phyloP scores from a whole-genome alignment of 2,797 vertebrate genomes.

The Micropoecilia bifurca region DNA sequence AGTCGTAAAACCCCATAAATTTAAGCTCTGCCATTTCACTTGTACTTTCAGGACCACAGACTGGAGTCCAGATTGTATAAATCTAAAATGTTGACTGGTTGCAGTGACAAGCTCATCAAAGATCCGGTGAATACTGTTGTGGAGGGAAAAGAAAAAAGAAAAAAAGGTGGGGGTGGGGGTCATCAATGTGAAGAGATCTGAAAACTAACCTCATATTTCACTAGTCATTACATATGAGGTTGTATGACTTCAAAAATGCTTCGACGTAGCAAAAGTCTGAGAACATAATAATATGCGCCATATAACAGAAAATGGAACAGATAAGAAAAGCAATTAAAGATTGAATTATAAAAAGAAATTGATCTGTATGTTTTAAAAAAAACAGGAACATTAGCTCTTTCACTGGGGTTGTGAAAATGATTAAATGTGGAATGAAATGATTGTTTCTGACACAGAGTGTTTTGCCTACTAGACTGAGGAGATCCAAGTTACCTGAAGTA shows the following conservation, averaged over 20 bases:
- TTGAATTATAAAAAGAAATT: slow-evolving; percentile 20
- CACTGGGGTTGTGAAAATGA: slow-evolving; percentile 35
- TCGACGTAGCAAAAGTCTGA: slow-evolving; percentile 15
- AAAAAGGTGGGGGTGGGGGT: slow-evolving; percentile 7
- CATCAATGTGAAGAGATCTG: slow-evolving; percentile 52
- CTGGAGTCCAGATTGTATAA: slow-evolving; percentile 64
- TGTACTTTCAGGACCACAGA: slow-evolving; percentile 59
- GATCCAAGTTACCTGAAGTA: slow-evolving; percentile 50
- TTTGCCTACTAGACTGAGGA: slow-evolving; percentile 32
- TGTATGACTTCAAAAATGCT: slow-evolving; percentile 33
- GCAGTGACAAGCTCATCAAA: slow-evolving; percentile 73
- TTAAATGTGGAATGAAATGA: slow-evolving; percentile 45
- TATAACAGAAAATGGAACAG: slow-evolving; percentile 19
- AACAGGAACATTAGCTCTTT: slow-evolving; percentile 28
- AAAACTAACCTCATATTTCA: slow-evolving; percentile 56
- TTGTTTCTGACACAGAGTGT: slow-evolving; percentile 29
- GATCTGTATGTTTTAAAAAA: slow-evolving; percentile 5
- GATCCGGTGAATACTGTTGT: slow-evolving; percentile 66
- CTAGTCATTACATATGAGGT: slow-evolving; percentile 35
- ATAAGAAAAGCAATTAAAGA: slow-evolving; percentile 20
- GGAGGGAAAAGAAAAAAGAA: slow-evolving; percentile 45
- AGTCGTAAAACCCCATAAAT: slow-evolving; percentile 76
- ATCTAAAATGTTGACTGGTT: slow-evolving; percentile 73
- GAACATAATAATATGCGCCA: slow-evolving; percentile 18
- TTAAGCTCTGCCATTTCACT: slow-evolving; percentile 60